Percentiles rank a stretch among this genome's conserved stretches.
These are phyloP conservation scores for Parnassius orleans DNA, from an alignment of 2,888 invertebrate species.

Conservation along the genomic window DNA sequence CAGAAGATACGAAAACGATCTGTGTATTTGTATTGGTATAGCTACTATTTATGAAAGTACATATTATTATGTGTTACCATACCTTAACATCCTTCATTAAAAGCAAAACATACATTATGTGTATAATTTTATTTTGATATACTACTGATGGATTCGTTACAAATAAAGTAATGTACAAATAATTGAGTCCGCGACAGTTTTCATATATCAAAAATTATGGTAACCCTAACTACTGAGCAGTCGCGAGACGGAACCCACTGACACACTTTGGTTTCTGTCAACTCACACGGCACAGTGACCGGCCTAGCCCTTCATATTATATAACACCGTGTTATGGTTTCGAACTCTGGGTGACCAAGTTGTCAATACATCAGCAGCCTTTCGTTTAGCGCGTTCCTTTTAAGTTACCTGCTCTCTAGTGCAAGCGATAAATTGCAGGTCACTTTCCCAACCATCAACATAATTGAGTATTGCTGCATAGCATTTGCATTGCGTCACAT, in stretches of 20 bases:
- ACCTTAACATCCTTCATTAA: too few species aligned
- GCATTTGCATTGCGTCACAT: too few species aligned
- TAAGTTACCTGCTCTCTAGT: too few species aligned
- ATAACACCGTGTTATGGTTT: constrained; percentile 30
- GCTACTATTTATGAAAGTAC: too few species aligned
- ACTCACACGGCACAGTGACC: constrained; percentile 46
- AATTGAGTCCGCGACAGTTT: neutral
- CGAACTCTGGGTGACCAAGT: neutral
- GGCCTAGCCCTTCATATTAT: constrained; percentile 53
- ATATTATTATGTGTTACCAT: too few species aligned
- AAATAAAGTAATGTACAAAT: neutral
- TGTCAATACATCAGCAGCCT: neutral
- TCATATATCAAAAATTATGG: constrained; percentile 3
- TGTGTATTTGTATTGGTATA: too few species aligned
- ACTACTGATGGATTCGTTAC: neutral
- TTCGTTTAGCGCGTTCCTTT: neutral
- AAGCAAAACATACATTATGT: too few species aligned
- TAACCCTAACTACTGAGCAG: constrained; percentile 34
- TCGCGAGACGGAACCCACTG: constrained; percentile 48
- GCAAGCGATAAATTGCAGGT: too few species aligned
- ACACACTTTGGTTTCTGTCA: constrained; percentile 59
- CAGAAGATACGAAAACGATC: too few species aligned
- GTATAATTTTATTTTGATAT: too few species aligned
- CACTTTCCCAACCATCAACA: too few species aligned
- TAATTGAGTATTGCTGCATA: too few species aligned